phyloP scores from a whole-genome alignment of 2,113 vertebrate genomes.

The Tragelaphus strepsiceros region DNA sequence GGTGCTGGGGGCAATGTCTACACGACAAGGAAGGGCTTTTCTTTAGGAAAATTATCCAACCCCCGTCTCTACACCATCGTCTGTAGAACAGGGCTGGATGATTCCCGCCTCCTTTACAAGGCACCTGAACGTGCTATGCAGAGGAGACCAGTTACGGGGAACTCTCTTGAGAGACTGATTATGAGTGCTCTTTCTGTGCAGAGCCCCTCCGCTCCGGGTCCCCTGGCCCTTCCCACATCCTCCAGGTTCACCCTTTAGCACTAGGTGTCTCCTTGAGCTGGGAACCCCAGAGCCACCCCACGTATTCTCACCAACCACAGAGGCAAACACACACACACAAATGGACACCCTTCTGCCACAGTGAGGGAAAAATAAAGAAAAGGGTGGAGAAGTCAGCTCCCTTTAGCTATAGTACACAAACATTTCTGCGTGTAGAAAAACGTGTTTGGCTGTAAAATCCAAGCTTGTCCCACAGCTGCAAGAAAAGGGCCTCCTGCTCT shows the following conservation, averaged over 20 bases:
- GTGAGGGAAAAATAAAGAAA: not conserved
- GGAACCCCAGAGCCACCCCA: not conserved
- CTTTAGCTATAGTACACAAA: not conserved
- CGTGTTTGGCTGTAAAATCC: not conserved
- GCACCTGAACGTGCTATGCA: not conserved
- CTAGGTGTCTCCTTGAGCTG: not conserved
- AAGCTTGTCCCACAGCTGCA: not conserved
- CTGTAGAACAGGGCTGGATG: not conserved
- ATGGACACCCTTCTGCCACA: not conserved
- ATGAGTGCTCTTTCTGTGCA: not conserved
- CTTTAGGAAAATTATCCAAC: not conserved
- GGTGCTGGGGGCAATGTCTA: not conserved
- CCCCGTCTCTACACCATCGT: not conserved
- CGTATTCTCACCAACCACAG: not conserved
- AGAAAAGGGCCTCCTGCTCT: not conserved
- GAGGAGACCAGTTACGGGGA: not conserved
- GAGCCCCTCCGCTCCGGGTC: rapidly evolving
- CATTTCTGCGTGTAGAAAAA: not conserved
- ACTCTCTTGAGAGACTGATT: not conserved
- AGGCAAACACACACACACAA: not conserved
- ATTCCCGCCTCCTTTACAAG: not conserved
- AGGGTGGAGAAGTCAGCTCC: not conserved
- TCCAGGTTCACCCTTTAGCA: not conserved
- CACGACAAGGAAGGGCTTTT: not conserved
- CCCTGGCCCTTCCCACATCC: not conserved